Evolutionary conservation across 2,113 vertebrate species (phyloP), one percentile per base, ranked within the genome.

Genomic region (Phyllostomus hastatus): DNA sequence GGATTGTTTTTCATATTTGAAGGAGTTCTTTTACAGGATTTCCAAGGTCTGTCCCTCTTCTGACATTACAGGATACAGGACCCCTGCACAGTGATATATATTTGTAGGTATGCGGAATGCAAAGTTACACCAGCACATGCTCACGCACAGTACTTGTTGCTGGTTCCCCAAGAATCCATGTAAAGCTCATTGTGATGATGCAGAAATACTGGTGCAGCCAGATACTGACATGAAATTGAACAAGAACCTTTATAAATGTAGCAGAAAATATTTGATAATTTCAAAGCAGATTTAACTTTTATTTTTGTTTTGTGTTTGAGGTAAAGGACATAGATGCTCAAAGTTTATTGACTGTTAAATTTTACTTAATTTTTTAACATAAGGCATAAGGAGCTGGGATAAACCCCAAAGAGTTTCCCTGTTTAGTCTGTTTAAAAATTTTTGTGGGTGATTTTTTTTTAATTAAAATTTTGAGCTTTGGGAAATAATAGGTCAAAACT

Each of bases 381-480:
- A 95, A 95, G 8, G 3, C 67, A 48, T 17, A 26, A 10, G 24
- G n/a, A 94, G 31, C 70, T 69, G 6, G 67, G 87, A 76, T 85
- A 92, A 94, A 85, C 16, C 2, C n/a, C 15, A 57, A 89, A 95
- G 2, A 88, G 7, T 64, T 95, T 93, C 1, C 4, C 43, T 52
- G 7, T 84, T 64, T 88, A 64, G 35, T 91, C 93, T 96, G 35
- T 72, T 90, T 88, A 90, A 72, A 96, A 96, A 96, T 85, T 94
- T 59, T 64, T 95, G 33, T 87, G 79, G 31, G 82, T 41, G 93
- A 46, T 31, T 73, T 81, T 97, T 97, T 57, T n/a, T 59, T 78
- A 87, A 57, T 69, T 90, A 91, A 88, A 93, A 85, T 11, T 93
- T 28, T 95, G 81, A 69, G 20, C 10, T 54, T 90, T 80, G 20